Evolutionary conservation across 2,888 invertebrate species (phyloP).

Genomic region (Carabus problematicus): DNA sequence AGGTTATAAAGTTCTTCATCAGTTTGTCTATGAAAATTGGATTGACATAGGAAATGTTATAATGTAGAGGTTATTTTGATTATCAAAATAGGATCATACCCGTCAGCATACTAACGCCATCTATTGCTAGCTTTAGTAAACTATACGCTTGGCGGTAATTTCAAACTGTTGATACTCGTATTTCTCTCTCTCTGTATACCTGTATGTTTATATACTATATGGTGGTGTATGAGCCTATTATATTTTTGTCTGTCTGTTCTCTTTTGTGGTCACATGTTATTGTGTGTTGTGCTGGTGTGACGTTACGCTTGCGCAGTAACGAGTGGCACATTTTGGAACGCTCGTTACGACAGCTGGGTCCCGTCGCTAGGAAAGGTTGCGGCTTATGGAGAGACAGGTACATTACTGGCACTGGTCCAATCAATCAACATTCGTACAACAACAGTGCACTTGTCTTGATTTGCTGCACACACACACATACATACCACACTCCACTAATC

Average conservation of each 20-base stretch:
- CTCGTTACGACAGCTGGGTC: slow-evolving; percentile 59
- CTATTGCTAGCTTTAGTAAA: too few relatives aligned
- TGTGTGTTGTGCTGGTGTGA: slow-evolving; percentile 41
- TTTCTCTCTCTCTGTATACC: background rate
- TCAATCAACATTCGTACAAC: slow-evolving; percentile 50
- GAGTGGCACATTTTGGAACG: slow-evolving; percentile 60
- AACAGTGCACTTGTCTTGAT: slow-evolving; percentile 52
- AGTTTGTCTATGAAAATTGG: too few relatives aligned
- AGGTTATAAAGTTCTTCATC: too few relatives aligned
- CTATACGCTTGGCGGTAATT: background rate
- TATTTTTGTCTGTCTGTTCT: slow-evolving; percentile 2
- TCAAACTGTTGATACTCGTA: too few relatives aligned
- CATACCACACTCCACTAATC: background rate
- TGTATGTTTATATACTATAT: too few relatives aligned
- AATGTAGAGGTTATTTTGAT: too few relatives aligned
- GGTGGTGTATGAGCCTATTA: too few relatives aligned
- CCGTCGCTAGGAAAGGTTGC: slow-evolving; percentile 56
- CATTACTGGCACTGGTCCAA: slow-evolving; percentile 50
- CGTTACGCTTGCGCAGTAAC: slow-evolving; percentile 46
- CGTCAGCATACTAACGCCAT: too few relatives aligned
- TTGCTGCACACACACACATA: slow-evolving; percentile 50
- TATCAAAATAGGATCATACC: too few relatives aligned
- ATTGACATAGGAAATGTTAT: too few relatives aligned
- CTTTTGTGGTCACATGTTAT: slow-evolving; percentile 32
- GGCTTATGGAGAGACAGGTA: slow-evolving; percentile 66